Evolutionary conservation across 64 coral and sea anemone species (phyloP), one percentile per base, ranked within the genome.

Genomic region (Porites lutea): DNA sequence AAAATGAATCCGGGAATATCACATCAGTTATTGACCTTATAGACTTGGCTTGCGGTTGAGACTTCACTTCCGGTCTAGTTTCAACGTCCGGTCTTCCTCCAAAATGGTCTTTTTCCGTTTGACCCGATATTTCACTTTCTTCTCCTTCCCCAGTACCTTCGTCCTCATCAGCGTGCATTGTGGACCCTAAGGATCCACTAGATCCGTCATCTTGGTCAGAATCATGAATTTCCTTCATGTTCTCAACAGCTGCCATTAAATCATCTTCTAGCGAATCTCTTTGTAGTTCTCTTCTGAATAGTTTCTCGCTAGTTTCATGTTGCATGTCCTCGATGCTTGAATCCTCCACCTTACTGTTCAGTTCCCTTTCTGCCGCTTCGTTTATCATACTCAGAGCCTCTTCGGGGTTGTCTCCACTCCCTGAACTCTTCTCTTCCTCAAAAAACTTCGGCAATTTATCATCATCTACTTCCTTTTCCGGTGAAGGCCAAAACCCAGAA

Each of bases 371-470:
- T 3, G 81, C 63, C 11, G 46, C 64, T 69, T 84, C 81, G 44
- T 65, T 84, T 22, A 84, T 50, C 59, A 48, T 66, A 12, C 6
- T 67, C 5, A 84, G 44, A 20, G 81, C 81, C 52, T 84, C 48
- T 13, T 84, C 81, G 8, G 81, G 62, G 48, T 84, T 68, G 67
- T 84, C 81, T 68, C 81, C 81, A 12, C 62, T 84, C 0, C 62
- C 81, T 15, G 63, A 84, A 63, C 9, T 52, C 52, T 4, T 43
- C 18, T 84, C 81, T 9, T 67, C 81, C 8, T 21, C 14, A 59
- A 89, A 96, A 88, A 78, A 82, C 63, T 86, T 85, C 46, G 89
- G 89, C 52, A 91, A 18, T 52, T 93, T 92, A 48, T 96, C 76
- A 66, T 95, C 82, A 4, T 89, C 71, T 2, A 52, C 79, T 69